Base-by-base conservation (phyloP, 2,113 vertebrate genomes). In the Bostrychus sinensis region DNA sequence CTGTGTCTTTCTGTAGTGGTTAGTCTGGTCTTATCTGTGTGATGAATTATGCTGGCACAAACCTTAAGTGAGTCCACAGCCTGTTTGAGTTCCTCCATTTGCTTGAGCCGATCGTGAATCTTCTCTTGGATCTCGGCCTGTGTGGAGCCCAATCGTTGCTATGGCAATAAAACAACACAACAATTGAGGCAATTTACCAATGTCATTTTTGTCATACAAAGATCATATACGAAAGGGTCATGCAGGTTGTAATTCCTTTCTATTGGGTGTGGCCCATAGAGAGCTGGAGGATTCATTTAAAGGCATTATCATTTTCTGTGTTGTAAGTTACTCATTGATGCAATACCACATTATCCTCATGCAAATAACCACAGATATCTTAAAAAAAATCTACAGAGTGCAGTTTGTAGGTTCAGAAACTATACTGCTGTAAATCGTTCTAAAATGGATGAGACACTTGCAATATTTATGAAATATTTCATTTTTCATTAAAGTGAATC, bases 31-130 rank as follows among this genome's bases (percentile, higher is more conserved):
- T 66, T 43, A 42, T 70, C 54, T n/a, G n/a, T 25, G 2, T 67
- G 65, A 66, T 64, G 8, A 16, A 56, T 60, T 36, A 28, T 22
- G 5, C 17, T 16, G 55, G 28, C 48, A 61, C 78, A 39, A 68
- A 93, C 92, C 90, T 93, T 93, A 7, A 93, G 88, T 19, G 90
- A 38, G 3, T 93, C 91, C 56, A 92, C 91, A 1, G 92, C 92
- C 28, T 93, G 91, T 68, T 92, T 92, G 8, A 93, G 86, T 28
- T 93, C 89, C n/a, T 93, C 91, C 92, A 93, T 93, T 82, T 93
- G 92, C 56, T 93, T 93, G 17, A 93, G 78, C 42, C 92, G 70
- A 58, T 93, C 91, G 4, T 93, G 91, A 70, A 93, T 93, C 79
- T 77, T 92, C 71, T 93, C 91, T 75, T 93, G 92, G 68, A 93